Percentiles rank a stretch among this genome's conserved stretches.
Conservation (phyloP, 2,113 vertebrate species). For the Bubalus kerabau region DNA sequence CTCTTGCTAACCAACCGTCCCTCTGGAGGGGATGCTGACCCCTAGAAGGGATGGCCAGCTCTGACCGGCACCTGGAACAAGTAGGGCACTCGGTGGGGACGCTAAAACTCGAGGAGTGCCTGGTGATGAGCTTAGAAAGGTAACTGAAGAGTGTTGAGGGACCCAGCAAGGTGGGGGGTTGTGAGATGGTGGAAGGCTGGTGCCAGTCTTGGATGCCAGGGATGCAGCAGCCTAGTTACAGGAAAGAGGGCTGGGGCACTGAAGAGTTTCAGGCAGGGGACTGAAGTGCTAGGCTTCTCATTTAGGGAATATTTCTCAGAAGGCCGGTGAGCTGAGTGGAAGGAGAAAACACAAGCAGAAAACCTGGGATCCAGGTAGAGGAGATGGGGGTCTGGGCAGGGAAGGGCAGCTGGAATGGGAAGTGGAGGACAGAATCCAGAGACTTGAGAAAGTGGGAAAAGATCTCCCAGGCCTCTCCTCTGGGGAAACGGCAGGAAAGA, state of each 20-base stretch:
- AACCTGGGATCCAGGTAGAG: neutral
- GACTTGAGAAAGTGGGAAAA: neutral
- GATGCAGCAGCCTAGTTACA: neutral
- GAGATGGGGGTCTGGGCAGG: neutral
- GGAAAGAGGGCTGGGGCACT: fast-evolving
- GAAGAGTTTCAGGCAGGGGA: neutral
- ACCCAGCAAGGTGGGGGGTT: neutral
- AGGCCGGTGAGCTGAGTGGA: neutral
- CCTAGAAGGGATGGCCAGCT: neutral
- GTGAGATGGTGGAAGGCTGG: neutral
- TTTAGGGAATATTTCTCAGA: neutral
- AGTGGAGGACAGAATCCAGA: neutral
- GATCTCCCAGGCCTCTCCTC: neutral
- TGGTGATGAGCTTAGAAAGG: neutral
- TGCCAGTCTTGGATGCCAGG: neutral
- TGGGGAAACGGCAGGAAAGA: neutral
- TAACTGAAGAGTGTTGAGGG: neutral
- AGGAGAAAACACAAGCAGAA: neutral
- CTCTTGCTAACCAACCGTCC: neutral
- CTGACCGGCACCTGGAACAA: neutral
- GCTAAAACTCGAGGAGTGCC: neutral
- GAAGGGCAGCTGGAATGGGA: neutral
- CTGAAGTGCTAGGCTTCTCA: neutral
- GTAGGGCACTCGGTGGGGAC: neutral
- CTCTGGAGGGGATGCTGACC: neutral